These are phyloP conservation scores for Ochropleura leucogaster DNA, from an alignment of 2,888 invertebrate species.

Conservation along the genomic window DNA sequence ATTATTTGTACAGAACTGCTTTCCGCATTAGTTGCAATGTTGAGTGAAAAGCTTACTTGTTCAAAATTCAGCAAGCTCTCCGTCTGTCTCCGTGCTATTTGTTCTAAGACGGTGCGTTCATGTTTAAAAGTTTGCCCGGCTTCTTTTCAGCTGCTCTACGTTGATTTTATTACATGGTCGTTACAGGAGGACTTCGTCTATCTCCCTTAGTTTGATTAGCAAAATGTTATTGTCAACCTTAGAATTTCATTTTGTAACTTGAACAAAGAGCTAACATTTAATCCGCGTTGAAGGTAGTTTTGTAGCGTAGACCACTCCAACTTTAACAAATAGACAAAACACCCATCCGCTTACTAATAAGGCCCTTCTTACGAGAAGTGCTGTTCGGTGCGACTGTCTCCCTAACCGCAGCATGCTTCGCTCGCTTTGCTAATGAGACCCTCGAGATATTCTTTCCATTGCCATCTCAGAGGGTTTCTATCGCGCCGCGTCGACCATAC, in stretches of 20 bases:
- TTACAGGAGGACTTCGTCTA: constrained; percentile 47
- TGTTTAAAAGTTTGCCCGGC: constrained; percentile 53
- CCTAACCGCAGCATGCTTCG: constrained; percentile 73
- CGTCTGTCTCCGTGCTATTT: constrained; percentile 44
- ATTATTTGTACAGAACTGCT: constrained; percentile 36
- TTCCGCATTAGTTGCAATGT: constrained; percentile 40
- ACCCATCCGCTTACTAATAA: constrained; percentile 69
- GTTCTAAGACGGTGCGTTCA: constrained; percentile 47
- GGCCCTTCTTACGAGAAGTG: constrained; percentile 65
- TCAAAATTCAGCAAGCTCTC: constrained; percentile 37
- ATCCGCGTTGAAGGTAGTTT: constrained; percentile 22
- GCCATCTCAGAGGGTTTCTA: constrained; percentile 63
- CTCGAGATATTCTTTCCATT: constrained; percentile 73
- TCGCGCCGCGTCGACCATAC: constrained; percentile 49
- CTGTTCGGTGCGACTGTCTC: constrained; percentile 67
- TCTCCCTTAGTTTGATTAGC: constrained; percentile 44
- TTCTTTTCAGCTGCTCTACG: constrained; percentile 47
- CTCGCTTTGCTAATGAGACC: constrained; percentile 79
- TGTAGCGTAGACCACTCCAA: constrained; percentile 43
- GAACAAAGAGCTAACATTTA: constrained; percentile 28
- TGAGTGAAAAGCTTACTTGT: constrained; percentile 48
- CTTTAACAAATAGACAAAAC: constrained; percentile 60
- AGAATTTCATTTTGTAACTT: constrained; percentile 27
- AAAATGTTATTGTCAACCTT: constrained; percentile 39
- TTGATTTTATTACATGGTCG: constrained; percentile 61